phyloP scores from a whole-genome alignment of 2,888 invertebrate genomes.

The Oligia latruncula region DNA sequence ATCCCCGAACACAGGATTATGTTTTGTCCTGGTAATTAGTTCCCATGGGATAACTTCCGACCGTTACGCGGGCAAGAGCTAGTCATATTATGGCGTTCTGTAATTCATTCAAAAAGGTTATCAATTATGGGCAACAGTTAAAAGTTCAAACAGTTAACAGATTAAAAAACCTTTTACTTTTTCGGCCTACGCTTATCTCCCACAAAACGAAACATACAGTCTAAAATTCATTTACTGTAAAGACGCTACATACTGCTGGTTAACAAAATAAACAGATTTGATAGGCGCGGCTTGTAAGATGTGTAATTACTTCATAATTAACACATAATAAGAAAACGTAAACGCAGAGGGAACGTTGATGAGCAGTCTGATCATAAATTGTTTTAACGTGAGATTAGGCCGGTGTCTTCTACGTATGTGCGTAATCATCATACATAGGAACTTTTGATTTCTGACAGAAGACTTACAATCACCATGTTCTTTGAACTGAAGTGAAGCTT shows the following conservation, averaged over 20 bases:
- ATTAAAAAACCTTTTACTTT: not conserved
- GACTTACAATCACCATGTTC: constrained; percentile 4
- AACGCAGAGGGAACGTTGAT: constrained; percentile 44
- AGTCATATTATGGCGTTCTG: not conserved
- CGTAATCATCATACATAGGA: not conserved
- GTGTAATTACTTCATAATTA: constrained; percentile 62
- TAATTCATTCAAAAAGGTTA: not conserved
- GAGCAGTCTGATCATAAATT: constrained; percentile 59
- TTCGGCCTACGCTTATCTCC: not conserved
- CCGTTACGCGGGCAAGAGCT: not conserved
- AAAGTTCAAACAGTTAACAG: not conserved
- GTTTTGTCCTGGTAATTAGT: not conserved
- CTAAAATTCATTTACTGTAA: constrained; percentile 33
- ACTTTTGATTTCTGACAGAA: constrained; percentile 17
- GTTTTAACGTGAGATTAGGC: constrained; percentile 47
- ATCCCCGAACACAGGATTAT: not conserved
- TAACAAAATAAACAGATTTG: constrained; percentile 50
- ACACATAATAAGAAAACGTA: constrained; percentile 60
- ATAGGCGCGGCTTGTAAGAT: constrained; percentile 44
- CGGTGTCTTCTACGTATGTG: constrained; percentile 1
- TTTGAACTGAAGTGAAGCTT: constrained; percentile 3
- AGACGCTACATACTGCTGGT: constrained; percentile 13
- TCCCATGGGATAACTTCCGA: not conserved
- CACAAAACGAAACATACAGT: not conserved
- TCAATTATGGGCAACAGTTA: not conserved